These are phyloP conservation scores for Plebejus argus DNA, from an alignment of 2,888 invertebrate species.

Conservation along the genomic window DNA sequence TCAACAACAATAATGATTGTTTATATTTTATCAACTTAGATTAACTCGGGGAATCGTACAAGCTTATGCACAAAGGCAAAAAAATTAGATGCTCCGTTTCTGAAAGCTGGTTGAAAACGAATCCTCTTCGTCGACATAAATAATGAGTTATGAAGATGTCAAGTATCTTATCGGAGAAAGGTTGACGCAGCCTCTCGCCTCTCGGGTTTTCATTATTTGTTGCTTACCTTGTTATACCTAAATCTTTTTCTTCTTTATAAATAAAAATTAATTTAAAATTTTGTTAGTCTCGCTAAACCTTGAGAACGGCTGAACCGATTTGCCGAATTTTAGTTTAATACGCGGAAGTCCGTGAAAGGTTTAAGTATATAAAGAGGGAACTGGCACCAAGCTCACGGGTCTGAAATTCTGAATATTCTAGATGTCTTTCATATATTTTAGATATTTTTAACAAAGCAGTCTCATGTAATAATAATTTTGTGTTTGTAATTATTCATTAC, in stretches of 20 bases:
- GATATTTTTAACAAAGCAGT: neutral
- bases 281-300: too few species aligned
- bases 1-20: too few species aligned
- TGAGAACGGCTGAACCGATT: too few species aligned
- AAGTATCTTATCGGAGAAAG: constrained; percentile 6
- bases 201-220: neutral
- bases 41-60: too few species aligned
- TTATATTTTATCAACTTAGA: too few species aligned
- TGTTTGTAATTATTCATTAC: neutral
- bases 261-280: too few species aligned
- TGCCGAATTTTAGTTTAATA: too few species aligned
- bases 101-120: neutral
- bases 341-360: too few species aligned
- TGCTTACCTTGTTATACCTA: neutral
- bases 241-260: neutral
- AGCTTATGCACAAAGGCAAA: neutral
- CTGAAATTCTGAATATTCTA: neutral
- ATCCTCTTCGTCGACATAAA: neutral
- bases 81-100: neutral
- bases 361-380: too few species aligned
- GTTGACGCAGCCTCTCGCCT: neutral
- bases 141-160: constrained; percentile 11
- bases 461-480: neutral
- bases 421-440: neutral
- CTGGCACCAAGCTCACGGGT: too few species aligned